Evolutionary conservation across 2,797 vertebrate genomes (phyloP), one percentile per base, ranked within the genome.

Genomic region (Allobates femoralis): DNA sequence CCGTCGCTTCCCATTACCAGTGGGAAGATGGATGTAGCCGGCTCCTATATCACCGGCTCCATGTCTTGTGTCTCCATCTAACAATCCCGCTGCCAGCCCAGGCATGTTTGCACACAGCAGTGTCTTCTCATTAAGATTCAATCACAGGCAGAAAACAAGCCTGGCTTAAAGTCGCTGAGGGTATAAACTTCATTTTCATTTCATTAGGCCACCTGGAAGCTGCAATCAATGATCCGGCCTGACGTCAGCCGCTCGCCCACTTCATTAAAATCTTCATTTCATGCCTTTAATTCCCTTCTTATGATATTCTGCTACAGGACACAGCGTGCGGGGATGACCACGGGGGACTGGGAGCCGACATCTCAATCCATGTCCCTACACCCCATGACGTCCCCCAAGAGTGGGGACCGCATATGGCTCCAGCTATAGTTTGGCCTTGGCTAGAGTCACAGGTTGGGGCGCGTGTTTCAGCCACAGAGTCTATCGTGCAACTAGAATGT

Each of bases 241-340:
- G 92, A 93, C 89, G 87, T 94, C 93, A 94, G 28, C 92, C 89
- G 92, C 90, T 91, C 92, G 83, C 91, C 92, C 93, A 88, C 92
- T 94, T 94, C 94, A 94, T 95, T 94, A 95, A 94, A 94, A 94
- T 93, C 92, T 91, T 94, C 94, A 94, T 95, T 95, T 93, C 91
- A 90, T 93, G 91, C 91, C 87, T 94, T 92, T 94, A 93, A 94
- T 93, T 94, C 93, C 90, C 86, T 93, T 93, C 94, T 90, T 93
- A 90, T 92, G 92, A 91, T 64, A 80, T 91, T 89, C 90, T 88
- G 89, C 91, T 92, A 86, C 85, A 89, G 92, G 91, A 93, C 89
- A 89, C 89, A 67, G 55, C 71, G 77, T 64, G 80, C 37, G 34
- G 85, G 84, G 60, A n/a, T 21, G 21, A 21, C 7, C 41, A 46